phyloP scores from a whole-genome alignment of 1,140 invertebrate genomes.

The Lasaia peninsularis region DNA sequence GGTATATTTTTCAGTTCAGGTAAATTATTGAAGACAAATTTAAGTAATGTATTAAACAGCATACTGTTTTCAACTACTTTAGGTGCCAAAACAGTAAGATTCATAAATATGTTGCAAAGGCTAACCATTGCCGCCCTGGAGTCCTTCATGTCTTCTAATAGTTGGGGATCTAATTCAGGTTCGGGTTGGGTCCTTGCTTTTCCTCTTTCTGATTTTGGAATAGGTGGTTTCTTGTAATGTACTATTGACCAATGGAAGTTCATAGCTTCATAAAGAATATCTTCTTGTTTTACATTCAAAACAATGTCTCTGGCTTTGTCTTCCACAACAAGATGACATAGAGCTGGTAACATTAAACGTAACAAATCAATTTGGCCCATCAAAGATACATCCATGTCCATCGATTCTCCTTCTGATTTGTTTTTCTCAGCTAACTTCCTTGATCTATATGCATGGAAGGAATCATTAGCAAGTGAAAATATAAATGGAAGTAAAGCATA shows the following conservation, averaged over 20 bases:
- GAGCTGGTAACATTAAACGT: slow-evolving; percentile 88
- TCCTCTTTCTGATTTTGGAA: slow-evolving; percentile 86
- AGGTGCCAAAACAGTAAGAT: slow-evolving; percentile 91
- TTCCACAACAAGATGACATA: slow-evolving; percentile 94
- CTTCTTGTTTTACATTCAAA: slow-evolving; percentile 87
- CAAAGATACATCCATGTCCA: slow-evolving; percentile 70
- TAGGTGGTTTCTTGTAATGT: slow-evolving; percentile 88
- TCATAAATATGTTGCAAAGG: slow-evolving; percentile 95
- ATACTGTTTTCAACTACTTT: slow-evolving; percentile 87
- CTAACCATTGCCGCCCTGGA: slow-evolving; percentile 90
- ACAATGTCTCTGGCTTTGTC: slow-evolving; percentile 90
- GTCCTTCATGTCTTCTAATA: slow-evolving; percentile 89
- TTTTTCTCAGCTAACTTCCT: slow-evolving; percentile 80
- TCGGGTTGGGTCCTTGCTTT: slow-evolving; percentile 86
- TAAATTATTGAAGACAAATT: slow-evolving; percentile 92
- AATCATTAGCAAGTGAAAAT: slow-evolving; percentile 87
- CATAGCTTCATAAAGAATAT: slow-evolving; percentile 87
- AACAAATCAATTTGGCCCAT: slow-evolving; percentile 87
- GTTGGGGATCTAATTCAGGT: slow-evolving; percentile 83
- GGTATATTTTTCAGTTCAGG: slow-evolving; percentile 89
- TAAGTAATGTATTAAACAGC: slow-evolving; percentile 87
- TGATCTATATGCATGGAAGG: slow-evolving; percentile 84
- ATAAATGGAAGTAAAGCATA: slow-evolving; percentile 88
- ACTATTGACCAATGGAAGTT: slow-evolving; percentile 92
- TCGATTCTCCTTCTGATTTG: slow-evolving; percentile 76